These are phyloP conservation scores for Aspidoscelis tigris DNA, from an alignment of 2,113 vertebrate genomes.

Conservation along the genomic window DNA sequence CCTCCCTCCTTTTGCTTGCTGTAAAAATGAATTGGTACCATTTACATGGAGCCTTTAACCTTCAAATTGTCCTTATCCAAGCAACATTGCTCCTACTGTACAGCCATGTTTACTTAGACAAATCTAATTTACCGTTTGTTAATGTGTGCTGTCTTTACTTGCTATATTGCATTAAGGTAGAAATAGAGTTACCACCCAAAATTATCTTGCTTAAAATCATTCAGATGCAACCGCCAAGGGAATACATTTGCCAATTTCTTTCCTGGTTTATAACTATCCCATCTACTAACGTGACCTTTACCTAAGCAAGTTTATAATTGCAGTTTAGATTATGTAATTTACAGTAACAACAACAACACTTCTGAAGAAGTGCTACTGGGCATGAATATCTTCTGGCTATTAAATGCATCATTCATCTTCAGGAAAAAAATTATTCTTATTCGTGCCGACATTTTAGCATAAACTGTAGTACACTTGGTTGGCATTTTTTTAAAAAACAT, in stretches of 20 bases:
- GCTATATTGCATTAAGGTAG: constrained; percentile 84
- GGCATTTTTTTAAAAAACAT: constrained; percentile 77
- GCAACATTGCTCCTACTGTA: constrained; percentile 72
- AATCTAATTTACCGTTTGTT: constrained; percentile 87
- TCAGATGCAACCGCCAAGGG: constrained; percentile 79
- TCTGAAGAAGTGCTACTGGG: constrained; percentile 76
- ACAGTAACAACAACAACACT: constrained; percentile 82
- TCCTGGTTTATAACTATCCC: constrained; percentile 78
- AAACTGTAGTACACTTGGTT: constrained; percentile 82
- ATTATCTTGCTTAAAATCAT: constrained; percentile 80
- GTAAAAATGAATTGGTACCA: constrained; percentile 64
- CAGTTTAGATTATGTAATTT: constrained; percentile 82
- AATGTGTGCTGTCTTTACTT: constrained; percentile 81
- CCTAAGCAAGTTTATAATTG: constrained; percentile 81
- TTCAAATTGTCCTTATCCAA: constrained; percentile 81
- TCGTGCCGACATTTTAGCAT: constrained; percentile 79
- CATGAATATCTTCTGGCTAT: constrained; percentile 76
- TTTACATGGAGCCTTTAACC: constrained; percentile 76
- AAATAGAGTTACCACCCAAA: constrained; percentile 83
- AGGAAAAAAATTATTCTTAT: constrained; percentile 82
- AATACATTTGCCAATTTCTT: constrained; percentile 78
- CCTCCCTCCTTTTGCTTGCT: constrained; percentile 68
- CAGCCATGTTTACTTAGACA: constrained; percentile 82
- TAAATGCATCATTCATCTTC: constrained; percentile 81
- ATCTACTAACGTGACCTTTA: constrained; percentile 82